Evolutionary conservation across 2,888 invertebrate species (phyloP), one percentile per base, ranked within the genome.

Genomic region (Bombylius discolor): DNA sequence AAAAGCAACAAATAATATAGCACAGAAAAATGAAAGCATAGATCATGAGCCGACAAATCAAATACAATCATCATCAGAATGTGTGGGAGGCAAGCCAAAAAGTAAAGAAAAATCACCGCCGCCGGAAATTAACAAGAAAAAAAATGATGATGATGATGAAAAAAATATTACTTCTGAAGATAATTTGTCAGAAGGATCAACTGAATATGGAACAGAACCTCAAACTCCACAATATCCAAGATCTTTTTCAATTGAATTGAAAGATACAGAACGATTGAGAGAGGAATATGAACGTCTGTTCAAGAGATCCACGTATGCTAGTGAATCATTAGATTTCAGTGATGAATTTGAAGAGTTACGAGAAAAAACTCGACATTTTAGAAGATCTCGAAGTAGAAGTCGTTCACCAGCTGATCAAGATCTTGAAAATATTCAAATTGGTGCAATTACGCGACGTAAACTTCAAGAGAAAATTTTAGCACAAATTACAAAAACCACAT

Each of bases 261-360:
- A 64, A 4, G 70, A 72, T 46, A 61, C 65, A 6, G 61, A 64
- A 34, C 60, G 62, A 36, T 62, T 73, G 4, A 68, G 67, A 42
- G 62, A 65, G 4, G 68, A 70, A 53, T 52, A 55, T 49, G 45
- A 49, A 52, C 56, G 52, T 44, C 31, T 44, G 1, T 71, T 70
- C 13, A 70, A 70, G 54, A 65, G 73, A 1, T 73, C 73, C n/a
- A 70, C 68, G 1, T 72, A 72, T 48, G 71, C 68, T 1, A 73
- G 71, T 0, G 71, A 72, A 47, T 73, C 73, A 1, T 54, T 70
- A 53, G 73, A 73, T 55, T 61, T 64, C 47, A 58, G 59, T 5
- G 61, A 63, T 12, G 63, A 70, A 14, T 63, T 65, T 52, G 70
- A 71, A 42, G 68, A 66, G 42, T 49, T 72, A 44, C 64, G 70